Conservation (phyloP, 2,113 vertebrate species). For the Ptychochromis oligacanthus region DNA sequence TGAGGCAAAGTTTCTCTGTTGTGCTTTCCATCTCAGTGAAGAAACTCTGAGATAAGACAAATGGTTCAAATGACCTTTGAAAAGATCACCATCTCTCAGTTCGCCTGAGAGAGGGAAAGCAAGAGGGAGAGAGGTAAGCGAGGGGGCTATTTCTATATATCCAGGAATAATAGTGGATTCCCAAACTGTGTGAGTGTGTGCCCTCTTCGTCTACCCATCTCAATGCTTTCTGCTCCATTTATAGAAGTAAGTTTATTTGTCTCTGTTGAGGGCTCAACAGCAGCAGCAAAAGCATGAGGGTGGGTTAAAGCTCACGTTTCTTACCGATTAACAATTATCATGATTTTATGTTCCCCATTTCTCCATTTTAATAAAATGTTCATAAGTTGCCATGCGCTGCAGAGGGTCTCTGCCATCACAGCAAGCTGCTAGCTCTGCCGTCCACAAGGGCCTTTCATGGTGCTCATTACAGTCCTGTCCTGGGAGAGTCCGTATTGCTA, state of each 20-base stretch:
- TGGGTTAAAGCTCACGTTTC: not conserved
- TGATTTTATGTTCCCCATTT: slow-evolving; percentile 20
- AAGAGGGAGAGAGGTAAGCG: slow-evolving; percentile 1
- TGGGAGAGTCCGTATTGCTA: slow-evolving; percentile 3
- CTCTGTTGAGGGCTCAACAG: slow-evolving; percentile 38
- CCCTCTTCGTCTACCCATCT: slow-evolving; percentile 24
- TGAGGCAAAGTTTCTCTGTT: slow-evolving; percentile 60
- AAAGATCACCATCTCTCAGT: slow-evolving; percentile 71
- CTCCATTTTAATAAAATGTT: slow-evolving; percentile 6
- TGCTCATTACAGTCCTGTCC: slow-evolving; percentile 53
- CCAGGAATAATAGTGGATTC: slow-evolving; percentile 62
- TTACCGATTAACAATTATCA: slow-evolving; percentile 13
- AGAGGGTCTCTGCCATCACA: slow-evolving; percentile 2
- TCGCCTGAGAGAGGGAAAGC: slow-evolving; percentile 27
- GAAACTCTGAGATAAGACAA: slow-evolving; percentile 72
- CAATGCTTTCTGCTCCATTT: slow-evolving; percentile 63
- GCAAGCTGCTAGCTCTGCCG: slow-evolving; percentile 15
- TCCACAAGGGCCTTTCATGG: slow-evolving; percentile 38
- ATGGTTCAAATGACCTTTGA: slow-evolving; percentile 75
- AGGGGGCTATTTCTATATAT: slow-evolving; percentile 45
- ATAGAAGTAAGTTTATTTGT: slow-evolving; percentile 53
- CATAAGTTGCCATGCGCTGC: not conserved
- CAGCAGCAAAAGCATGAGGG: not conserved
- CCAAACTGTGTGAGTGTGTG: slow-evolving; percentile 46
- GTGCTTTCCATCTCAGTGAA: slow-evolving; percentile 51